Evolutionary conservation across 1,140 invertebrate species (phyloP), one percentile per base, ranked within the genome.

Genomic region (Muscidifurax raptorellus): DNA sequence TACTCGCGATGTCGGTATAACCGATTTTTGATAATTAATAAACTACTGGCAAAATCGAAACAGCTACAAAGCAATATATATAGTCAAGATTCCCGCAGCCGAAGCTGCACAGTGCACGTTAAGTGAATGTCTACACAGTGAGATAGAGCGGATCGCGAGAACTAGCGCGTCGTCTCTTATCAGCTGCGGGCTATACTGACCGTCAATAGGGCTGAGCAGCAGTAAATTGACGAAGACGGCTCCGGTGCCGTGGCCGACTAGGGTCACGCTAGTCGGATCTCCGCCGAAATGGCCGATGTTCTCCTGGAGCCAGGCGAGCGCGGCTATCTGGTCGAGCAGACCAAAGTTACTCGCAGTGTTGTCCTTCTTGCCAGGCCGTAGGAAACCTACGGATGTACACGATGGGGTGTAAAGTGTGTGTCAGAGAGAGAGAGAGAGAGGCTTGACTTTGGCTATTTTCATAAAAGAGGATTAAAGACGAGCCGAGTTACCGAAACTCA

Each of bases 161-260:
- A 22, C 52, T 15, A 15, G 15, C 52, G 13, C 15, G 9, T 59
- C 52, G 18, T n/a, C 52, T 59, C 52, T n/a, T 59, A 59, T 59
- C 52, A 6, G 52, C 52, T n/a, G 22, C 22, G 52, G 18, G 52
- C 52, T 59, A 6, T 59, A 83, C 83, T 47, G 10, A 81, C 79
- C 78, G 22, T 80, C 94, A 59, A 97, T 96, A 0, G 97, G 97
- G 72, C 97, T 98, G 25, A 98, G 94, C 94, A 98, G 96, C 64
- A 99, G 94, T 83, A 98, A 95, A 93, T 97, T 98, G 78, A 98
- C 96, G 89, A 97, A 98, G 44, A 97, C 97, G 0, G 98, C 98
- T 0, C 98, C 98, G 1, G 97, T 98, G 71, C 97, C 98, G 90
- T 99, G 98, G 0, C 98, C 98, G 93, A 99, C 96, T 22, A 99